These are phyloP conservation scores for Eurystomus glaucurus DNA, from an alignment of 2,797 vertebrate genomes.

Conservation along the genomic window DNA sequence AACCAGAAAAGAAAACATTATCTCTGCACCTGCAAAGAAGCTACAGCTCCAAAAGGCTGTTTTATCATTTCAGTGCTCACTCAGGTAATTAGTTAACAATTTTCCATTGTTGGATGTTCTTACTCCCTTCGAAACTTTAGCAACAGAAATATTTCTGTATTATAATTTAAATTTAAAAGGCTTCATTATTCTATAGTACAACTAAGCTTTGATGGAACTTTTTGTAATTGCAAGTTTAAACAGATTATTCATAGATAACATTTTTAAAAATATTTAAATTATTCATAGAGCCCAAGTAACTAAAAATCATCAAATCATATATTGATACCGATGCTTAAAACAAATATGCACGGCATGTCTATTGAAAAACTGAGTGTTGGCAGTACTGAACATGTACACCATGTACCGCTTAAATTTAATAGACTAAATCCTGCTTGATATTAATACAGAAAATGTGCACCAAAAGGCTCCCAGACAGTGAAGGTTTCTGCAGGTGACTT, in stretches of 20 bases:
- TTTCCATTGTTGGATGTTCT: neutral
- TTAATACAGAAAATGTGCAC: constrained; percentile 26
- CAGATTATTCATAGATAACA: neutral
- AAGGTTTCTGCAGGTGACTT: constrained; percentile 36
- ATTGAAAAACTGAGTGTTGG: neutral
- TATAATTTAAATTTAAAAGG: neutral
- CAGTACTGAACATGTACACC: neutral
- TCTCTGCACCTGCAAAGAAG: neutral
- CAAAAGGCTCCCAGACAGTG: neutral
- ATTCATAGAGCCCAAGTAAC: neutral
- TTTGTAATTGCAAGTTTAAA: neutral
- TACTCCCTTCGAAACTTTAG: neutral
- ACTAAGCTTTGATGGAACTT: neutral
- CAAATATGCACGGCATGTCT: neutral
- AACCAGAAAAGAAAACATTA: neutral
- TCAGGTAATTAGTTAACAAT: neutral
- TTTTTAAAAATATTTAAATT: neutral
- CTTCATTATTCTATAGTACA: neutral
- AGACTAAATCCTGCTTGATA: constrained; percentile 34
- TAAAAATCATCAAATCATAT: neutral
- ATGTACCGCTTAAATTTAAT: constrained; percentile 36
- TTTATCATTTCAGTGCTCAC: neutral
- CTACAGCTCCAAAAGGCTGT: neutral
- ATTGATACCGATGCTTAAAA: neutral
- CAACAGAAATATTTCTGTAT: neutral